A percentile compares a stretch with the other conserved stretches of the same genome.
These are phyloP conservation scores for Oxyruncus cristatus DNA, from an alignment of 2,113 vertebrate genomes.

Conservation along the genomic window DNA sequence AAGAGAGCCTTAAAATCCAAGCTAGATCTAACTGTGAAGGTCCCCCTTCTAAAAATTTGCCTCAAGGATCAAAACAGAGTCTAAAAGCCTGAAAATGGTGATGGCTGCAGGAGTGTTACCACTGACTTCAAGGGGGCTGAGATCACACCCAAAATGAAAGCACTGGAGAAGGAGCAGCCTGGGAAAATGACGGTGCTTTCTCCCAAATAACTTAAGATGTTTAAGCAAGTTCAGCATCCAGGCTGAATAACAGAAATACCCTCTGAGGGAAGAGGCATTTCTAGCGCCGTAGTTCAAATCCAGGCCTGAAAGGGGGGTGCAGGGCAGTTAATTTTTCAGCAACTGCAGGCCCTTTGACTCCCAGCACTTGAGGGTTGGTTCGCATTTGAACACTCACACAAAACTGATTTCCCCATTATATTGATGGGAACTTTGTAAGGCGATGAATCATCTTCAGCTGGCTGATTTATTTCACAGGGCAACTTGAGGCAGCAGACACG, in stretches of 20 bases:
- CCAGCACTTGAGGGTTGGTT: background rate
- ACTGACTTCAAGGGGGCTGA: background rate
- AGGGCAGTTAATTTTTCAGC: constrained; percentile 8
- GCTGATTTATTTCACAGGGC: constrained; percentile 51
- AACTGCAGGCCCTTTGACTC: background rate
- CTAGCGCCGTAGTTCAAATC: background rate
- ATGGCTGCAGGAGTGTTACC: background rate
- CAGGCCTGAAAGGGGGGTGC: background rate
- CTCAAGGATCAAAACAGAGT: background rate
- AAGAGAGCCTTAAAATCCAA: background rate
- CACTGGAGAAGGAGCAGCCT: background rate
- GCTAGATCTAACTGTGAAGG: background rate
- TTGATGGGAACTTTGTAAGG: constrained; percentile 46
- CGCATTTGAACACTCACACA: background rate
- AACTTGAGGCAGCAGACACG: constrained; percentile 24
- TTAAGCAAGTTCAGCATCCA: background rate
- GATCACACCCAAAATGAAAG: background rate
- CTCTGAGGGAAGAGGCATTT: background rate
- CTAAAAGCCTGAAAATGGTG: background rate
- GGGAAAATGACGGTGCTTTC: background rate
- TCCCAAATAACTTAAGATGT: background rate
- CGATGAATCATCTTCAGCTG: constrained; percentile 48
- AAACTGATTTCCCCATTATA: constrained; percentile 34
- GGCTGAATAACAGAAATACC: background rate
- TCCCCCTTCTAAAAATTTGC: background rate